These are phyloP conservation scores for Allobates femoralis DNA, from an alignment of 2,797 vertebrate species.

Conservation along the genomic window DNA sequence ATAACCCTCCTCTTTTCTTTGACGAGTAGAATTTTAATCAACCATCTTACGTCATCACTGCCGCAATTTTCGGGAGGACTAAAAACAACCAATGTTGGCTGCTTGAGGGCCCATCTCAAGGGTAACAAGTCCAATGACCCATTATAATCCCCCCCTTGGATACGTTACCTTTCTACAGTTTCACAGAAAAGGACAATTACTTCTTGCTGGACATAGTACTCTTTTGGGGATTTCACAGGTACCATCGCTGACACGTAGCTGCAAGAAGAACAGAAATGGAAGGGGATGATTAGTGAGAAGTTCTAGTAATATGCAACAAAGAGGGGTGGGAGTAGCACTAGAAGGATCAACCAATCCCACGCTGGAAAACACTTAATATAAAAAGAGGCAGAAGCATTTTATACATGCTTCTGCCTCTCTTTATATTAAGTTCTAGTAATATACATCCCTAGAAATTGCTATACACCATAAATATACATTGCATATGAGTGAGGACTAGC, in stretches of 20 bases:
- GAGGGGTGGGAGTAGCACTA: too few relatives aligned
- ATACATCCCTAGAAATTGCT: too few relatives aligned
- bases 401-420: too few relatives aligned
- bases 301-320: too few relatives aligned
- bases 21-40: neutral
- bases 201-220: slow-evolving; percentile 97
- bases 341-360: too few relatives aligned
- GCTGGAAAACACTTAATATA: too few relatives aligned
- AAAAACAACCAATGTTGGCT: too few relatives aligned
- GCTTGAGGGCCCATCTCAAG: neutral
- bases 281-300: neutral
- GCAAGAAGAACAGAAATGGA: slow-evolving; percentile 43
- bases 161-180: slow-evolving; percentile 91
- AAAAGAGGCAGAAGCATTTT: too few relatives aligned
- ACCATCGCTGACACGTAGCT: slow-evolving; percentile 99
- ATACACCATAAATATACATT: too few relatives aligned
- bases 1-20: neutral
- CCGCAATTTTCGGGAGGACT: neutral
- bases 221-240: slow-evolving; percentile 96
- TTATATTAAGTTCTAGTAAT: too few relatives aligned
- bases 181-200: slow-evolving; percentile 98
- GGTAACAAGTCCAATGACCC: neutral
- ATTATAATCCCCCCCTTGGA: neutral
- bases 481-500: too few relatives aligned
- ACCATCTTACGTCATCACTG: neutral